These are phyloP conservation scores for Danaus melanippus DNA, from an alignment of 1,140 invertebrate genomes.

Conservation along the genomic window DNA sequence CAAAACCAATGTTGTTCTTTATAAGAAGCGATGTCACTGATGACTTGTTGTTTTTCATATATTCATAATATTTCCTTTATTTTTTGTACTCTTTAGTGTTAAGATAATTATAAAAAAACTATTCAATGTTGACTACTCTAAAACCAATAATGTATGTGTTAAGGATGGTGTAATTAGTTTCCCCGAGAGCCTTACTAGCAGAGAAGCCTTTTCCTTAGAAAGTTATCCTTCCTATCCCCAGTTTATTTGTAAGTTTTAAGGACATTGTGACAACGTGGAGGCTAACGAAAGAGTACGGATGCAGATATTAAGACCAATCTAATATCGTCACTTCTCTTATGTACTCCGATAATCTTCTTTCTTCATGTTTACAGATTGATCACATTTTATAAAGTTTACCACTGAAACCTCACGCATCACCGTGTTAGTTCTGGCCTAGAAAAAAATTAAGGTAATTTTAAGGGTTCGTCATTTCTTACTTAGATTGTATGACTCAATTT, in stretches of 20 bases:
- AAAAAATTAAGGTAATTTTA: constrained; percentile 58
- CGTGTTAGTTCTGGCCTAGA: constrained; percentile 61
- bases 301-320: constrained; percentile 12
- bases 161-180: constrained; percentile 65
- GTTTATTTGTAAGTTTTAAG: constrained; percentile 31
- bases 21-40: constrained; percentile 66
- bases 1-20: constrained; percentile 69
- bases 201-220: constrained; percentile 67
- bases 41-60: constrained; percentile 71
- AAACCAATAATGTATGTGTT: constrained; percentile 65
- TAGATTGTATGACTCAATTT: constrained; percentile 71
- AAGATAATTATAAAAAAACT: constrained; percentile 70
- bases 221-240: constrained; percentile 42
- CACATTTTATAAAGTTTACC: constrained; percentile 26
- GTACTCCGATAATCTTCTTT: constrained; percentile 8
- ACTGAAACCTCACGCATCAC: constrained; percentile 39
- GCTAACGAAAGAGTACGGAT: constrained; percentile 26
- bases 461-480: constrained; percentile 66
- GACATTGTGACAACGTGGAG: constrained; percentile 27
- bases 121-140: constrained; percentile 71
- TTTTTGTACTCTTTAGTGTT: constrained; percentile 72
- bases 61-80: constrained; percentile 72
- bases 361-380: no score
- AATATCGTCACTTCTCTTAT: constrained; percentile 39
- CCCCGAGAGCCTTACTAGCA: constrained; percentile 63